Evolutionary conservation across 1,140 invertebrate species (phyloP), one percentile per base, ranked within the genome.

Genomic region (Melanaphis sacchari): DNA sequence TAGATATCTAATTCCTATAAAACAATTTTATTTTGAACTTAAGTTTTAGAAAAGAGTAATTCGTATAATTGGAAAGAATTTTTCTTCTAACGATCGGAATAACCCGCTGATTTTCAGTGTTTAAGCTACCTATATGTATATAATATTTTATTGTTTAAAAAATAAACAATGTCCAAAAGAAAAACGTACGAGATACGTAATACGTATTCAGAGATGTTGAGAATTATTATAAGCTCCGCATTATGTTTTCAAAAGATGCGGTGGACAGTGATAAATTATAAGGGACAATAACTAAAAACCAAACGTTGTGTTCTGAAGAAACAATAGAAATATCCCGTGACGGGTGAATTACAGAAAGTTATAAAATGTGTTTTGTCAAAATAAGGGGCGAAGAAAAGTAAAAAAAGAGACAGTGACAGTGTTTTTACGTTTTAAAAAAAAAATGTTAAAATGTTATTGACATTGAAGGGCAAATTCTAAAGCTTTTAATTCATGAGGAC

Each of bases 381-480:
- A 40, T 41, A 22, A 15, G 24, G 82, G 82, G 7, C 40, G 8
- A 41, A 38, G 82, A 31, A 41, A 40, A 5, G 36, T n/a, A 7
- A 84, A 40, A 84, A 49, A n/a, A 76, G 11, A n/a, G 26, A 66
- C 36, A 31, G 81, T 82, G 81, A 84, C 82, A 84, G 9, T 84
- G 38, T 40, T 41, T 84, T 11, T 84, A 84, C 38, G 40, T 84
- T 84, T 84, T 15, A 26, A 38, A 84, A 82, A 59, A n/a, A n/a
- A n/a, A n/a, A n/a, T n/a, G n/a, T n/a, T n/a, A 82, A 82, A 84
- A 40, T 11, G 82, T 84, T 84, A 40, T 84, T 84, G 82, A 84
- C 82, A 40, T 84, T 41, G 38, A 84, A 84, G 38, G 24, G 40
- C 0, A 82, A 84, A 84, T 41, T 84, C 22, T 84, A 84, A 40